phyloP scores from a whole-genome alignment of 53 echinoderm and acorn worm species.

The Temnopleurus reevesii region DNA sequence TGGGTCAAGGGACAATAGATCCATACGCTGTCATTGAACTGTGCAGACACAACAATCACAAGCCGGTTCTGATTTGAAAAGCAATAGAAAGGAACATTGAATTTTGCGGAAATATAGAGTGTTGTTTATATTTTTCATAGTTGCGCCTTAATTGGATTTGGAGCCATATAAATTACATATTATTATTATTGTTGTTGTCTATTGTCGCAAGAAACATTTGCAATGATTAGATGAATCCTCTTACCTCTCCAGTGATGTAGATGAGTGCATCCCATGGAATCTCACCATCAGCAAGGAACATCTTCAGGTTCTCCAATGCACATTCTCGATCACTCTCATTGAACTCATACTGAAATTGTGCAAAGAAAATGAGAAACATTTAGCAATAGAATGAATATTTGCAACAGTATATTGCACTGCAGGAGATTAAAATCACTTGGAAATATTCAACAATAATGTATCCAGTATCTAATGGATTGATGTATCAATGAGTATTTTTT shows the following conservation, averaged over 20 bases:
- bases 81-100: no score
- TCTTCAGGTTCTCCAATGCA: slow-evolving; percentile 95
- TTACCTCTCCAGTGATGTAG: slow-evolving; percentile 99
- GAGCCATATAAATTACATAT: no score
- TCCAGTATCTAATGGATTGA: background rate
- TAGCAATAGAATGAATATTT: background rate
- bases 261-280: slow-evolving; percentile 98
- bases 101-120: no score
- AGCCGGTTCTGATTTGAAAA: no score
- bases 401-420: background rate
- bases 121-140: no score
- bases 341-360: slow-evolving; percentile 84
- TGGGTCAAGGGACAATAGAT: no score
- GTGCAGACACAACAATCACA: no score
- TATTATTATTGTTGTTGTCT: no score
- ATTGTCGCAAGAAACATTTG: no score
- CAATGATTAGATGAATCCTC: background rate
- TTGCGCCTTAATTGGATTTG: no score
- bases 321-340: slow-evolving; percentile 99
- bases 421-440: background rate
- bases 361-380: background rate
- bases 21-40: no score
- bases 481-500: background rate
- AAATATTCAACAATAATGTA: no score
- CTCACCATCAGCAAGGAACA: slow-evolving; percentile 97